phyloP scores from a whole-genome alignment of 2,888 invertebrate genomes.

The Cephalotes varians region DNA sequence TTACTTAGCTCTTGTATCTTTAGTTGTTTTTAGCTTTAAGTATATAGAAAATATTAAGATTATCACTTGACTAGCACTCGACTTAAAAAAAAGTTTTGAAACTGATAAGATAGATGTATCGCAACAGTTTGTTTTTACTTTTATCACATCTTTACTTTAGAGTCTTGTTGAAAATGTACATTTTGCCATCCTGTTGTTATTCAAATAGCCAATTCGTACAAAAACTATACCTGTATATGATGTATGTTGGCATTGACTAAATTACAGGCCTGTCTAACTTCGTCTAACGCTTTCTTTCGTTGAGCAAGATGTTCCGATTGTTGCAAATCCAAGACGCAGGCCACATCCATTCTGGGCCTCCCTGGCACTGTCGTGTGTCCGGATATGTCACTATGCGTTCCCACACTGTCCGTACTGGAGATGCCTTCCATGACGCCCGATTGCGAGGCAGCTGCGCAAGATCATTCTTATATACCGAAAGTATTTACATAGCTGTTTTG shows the following conservation, averaged over 20 bases:
- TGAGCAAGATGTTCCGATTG: conserved; percentile 91
- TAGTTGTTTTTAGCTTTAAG: neutral
- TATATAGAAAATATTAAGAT: conserved; percentile 1
- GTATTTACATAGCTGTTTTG: neutral
- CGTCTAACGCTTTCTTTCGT: conserved; percentile 93
- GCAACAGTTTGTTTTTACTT: neutral
- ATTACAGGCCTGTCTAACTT: conserved; percentile 93
- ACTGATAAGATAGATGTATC: neutral
- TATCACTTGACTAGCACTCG: neutral
- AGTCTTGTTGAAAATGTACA: neutral
- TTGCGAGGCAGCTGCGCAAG: conserved; percentile 57
- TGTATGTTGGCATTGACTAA: conserved; percentile 93
- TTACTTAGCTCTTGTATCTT: neutral
- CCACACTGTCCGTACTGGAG: conserved; percentile 88
- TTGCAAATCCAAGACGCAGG: conserved; percentile 93
- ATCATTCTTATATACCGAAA: conserved; percentile 34
- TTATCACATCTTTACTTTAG: neutral
- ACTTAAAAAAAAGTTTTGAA: conserved; percentile 6
- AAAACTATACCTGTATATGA: conserved; percentile 91
- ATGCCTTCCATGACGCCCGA: conserved; percentile 76
- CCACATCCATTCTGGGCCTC: conserved; percentile 94
- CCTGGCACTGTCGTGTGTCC: conserved; percentile 86
- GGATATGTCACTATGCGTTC: conserved; percentile 89
- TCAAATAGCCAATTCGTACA: neutral
- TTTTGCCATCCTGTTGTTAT: neutral